A percentile compares a stretch with the other conserved stretches of the same genome.
These are phyloP conservation scores for Argyrosomus japonicus DNA, from an alignment of 2,113 vertebrate genomes.

Conservation along the genomic window DNA sequence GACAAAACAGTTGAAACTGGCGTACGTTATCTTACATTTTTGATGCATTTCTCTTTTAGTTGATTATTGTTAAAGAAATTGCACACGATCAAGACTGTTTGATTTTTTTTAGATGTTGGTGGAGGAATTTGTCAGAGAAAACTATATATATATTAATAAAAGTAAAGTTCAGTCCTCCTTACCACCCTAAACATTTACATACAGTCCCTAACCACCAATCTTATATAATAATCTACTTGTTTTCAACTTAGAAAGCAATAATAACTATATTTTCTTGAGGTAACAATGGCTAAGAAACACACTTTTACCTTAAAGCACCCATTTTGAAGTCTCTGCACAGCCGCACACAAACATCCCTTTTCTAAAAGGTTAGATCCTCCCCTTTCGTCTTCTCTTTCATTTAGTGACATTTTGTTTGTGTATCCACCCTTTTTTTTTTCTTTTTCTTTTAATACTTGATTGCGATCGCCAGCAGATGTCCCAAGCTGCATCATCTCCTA, in stretches of 20 bases:
- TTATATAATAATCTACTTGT: background rate
- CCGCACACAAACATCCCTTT: background rate
- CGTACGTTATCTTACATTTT: background rate
- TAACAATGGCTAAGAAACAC: background rate
- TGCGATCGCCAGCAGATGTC: background rate
- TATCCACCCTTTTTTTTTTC: background rate
- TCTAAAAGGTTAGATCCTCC: constrained; percentile 40
- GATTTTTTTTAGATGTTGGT: background rate
- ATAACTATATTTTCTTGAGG: background rate
- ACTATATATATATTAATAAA: no score
- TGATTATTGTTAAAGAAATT: background rate
- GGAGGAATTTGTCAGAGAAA: background rate
- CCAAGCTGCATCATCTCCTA: background rate
- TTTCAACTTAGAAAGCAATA: background rate
- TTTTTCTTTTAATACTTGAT: background rate
- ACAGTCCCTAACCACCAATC: no score
- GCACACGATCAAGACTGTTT: background rate
- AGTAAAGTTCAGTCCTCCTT: background rate
- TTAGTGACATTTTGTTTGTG: constrained; percentile 26
- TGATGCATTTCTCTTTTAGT: background rate
- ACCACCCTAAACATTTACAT: background rate
- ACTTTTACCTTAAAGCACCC: background rate
- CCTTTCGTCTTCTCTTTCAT: constrained; percentile 10
- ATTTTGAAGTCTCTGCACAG: constrained; percentile 2
- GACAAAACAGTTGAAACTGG: background rate